Percentiles rank a stretch among this genome's conserved stretches.
Evolutionary conservation across 2,888 invertebrate genomes (phyloP).

Genomic region (Amphipoea oculea): DNA sequence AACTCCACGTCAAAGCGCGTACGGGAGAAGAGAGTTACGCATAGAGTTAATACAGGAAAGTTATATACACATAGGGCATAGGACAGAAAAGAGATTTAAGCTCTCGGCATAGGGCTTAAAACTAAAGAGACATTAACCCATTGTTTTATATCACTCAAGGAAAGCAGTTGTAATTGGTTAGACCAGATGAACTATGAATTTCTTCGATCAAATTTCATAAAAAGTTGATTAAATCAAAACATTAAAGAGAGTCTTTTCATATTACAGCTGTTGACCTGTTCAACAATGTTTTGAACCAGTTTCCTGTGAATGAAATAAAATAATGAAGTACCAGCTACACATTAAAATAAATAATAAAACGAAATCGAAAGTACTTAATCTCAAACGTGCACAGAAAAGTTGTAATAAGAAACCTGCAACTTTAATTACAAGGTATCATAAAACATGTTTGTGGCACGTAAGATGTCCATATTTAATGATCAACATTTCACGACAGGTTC

Average conservation of each 20-base stretch:
- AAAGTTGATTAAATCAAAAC: neutral
- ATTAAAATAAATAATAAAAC: neutral
- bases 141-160: neutral
- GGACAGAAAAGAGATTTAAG: neutral
- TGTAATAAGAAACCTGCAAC: slow-evolving; percentile 26
- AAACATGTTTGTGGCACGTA: slow-evolving; percentile 43
- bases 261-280: neutral
- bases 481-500: slow-evolving; percentile 78
- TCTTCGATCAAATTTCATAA: neutral
- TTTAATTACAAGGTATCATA: slow-evolving; percentile 40
- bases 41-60: neutral
- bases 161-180: neutral
- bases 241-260: neutral
- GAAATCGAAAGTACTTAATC: slow-evolving; percentile 31
- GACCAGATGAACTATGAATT: neutral
- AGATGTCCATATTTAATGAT: slow-evolving; percentile 52
- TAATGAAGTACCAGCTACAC: neutral
- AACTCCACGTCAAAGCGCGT: neutral
- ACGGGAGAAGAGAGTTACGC: neutral
- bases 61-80: no score
- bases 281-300: slow-evolving; percentile 1
- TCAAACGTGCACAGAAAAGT: slow-evolving; percentile 4
- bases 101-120: neutral
- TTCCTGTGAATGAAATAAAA: neutral
- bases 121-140: neutral